Evolutionary conservation across 2,797 vertebrate genomes (phyloP).

Genomic region (Darevskia nairensis): DNA sequence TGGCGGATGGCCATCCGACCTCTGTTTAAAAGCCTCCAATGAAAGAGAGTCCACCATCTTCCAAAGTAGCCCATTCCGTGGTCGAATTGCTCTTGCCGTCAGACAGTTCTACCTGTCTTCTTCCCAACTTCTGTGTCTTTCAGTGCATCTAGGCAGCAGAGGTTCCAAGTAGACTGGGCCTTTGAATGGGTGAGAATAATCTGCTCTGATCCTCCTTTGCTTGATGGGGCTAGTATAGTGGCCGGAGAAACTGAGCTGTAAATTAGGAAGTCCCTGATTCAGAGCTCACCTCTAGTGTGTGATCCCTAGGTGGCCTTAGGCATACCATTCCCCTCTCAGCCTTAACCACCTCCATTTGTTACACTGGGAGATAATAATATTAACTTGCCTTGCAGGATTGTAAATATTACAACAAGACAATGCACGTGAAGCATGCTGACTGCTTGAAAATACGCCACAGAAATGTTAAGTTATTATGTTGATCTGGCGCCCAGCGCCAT

Average conservation of each 20-base stretch:
- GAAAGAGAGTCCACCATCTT: no score
- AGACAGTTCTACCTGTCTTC: no score
- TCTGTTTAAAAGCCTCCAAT: no score
- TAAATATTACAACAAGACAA: background rate
- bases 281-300: background rate
- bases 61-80: no score
- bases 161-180: background rate
- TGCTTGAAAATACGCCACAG: background rate
- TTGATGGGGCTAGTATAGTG: background rate
- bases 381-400: background rate
- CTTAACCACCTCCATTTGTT: no score
- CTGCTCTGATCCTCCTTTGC: slow-evolving; percentile 41
- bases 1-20: no score
- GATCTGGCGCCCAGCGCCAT: slow-evolving; percentile 63
- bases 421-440: background rate
- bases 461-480: slow-evolving; percentile 15
- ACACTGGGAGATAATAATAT: no score
- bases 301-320: background rate
- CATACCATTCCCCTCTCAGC: no score
- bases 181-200: slow-evolving; percentile 33
- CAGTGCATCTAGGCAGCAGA: background rate
- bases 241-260: background rate
- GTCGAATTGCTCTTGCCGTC: no score
- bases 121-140: background rate
- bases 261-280: background rate